A percentile compares a stretch with the other conserved stretches of the same genome.
Evolutionary conservation across 2,888 invertebrate species (phyloP).

Genomic region (Eupsilia transversa): DNA sequence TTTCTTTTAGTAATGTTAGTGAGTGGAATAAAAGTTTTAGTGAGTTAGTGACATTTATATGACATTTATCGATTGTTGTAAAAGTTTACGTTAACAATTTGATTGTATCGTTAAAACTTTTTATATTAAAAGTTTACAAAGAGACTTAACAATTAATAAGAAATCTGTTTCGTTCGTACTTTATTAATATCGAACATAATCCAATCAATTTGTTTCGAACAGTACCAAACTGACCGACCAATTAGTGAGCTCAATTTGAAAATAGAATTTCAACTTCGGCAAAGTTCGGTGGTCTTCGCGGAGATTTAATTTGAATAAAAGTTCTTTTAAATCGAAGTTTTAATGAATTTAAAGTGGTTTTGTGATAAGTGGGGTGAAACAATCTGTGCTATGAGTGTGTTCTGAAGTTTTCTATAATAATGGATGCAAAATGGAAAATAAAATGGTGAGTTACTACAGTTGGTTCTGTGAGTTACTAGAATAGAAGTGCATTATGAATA

Average conservation of each 20-base stretch:
- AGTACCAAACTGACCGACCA: conserved; percentile 47
- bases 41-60: conserved; percentile 15
- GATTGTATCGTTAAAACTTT: conserved; percentile 19
- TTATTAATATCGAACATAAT: conserved; percentile 43
- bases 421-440: conserved; percentile 60
- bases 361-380: conserved; percentile 23
- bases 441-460: conserved; percentile 30
- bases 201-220: conserved; percentile 52
- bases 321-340: conserved; percentile 46
- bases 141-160: conserved; percentile 28
- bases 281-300: conserved; percentile 52
- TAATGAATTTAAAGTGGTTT: conserved; percentile 50
- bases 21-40: conserved; percentile 29
- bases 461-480: neutral
- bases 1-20: conserved; percentile 10
- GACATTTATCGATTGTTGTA: conserved; percentile 26
- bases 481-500: neutral
- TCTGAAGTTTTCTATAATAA: conserved; percentile 39
- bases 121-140: conserved; percentile 33
- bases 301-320: conserved; percentile 51
- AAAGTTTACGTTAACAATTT: conserved; percentile 11
- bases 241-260: conserved; percentile 61
- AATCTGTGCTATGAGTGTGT: conserved; percentile 25
- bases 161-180: conserved; percentile 40
- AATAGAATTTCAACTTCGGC: conserved; percentile 49